Evolutionary conservation across 2,113 vertebrate species (phyloP).

Genomic region (Noturus placidus): DNA sequence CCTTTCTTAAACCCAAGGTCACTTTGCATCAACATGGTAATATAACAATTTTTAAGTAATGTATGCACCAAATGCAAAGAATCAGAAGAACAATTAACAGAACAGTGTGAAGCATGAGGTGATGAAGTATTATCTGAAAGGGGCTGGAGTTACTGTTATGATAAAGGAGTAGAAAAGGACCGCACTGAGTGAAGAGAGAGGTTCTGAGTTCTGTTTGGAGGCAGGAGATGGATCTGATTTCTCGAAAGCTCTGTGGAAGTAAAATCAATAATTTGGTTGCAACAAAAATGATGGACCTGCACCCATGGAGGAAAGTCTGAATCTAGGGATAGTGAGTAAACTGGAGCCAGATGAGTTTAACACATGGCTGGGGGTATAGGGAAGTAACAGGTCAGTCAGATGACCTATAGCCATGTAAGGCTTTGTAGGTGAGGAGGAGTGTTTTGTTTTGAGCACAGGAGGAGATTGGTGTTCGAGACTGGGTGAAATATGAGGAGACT

Average conservation of each 20-base stretch:
- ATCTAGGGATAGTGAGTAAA: slow-evolving; percentile 6
- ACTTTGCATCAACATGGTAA: not conserved
- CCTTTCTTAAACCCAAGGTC: not conserved
- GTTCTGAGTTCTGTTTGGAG: not conserved
- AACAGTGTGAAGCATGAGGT: not conserved
- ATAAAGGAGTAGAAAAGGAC: not conserved
- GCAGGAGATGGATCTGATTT: not conserved
- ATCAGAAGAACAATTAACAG: not conserved
- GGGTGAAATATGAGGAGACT: not conserved
- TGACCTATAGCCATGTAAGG: not conserved
- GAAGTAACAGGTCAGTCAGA: not conserved
- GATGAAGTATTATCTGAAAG: not conserved
- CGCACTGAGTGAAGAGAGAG: not conserved
- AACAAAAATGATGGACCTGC: not conserved
- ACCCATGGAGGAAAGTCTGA: not conserved
- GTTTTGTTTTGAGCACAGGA: not conserved
- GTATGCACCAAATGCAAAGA: not conserved
- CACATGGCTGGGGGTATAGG: not conserved
- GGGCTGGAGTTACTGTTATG: not conserved
- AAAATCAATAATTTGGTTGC: not conserved
- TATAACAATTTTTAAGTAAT: not conserved
- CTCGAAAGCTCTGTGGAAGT: not conserved
- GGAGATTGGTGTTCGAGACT: not conserved
- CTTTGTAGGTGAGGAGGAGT: slow-evolving; percentile 15
- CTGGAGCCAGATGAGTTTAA: not conserved